Evolutionary conservation across 2,797 vertebrate species (phyloP), one percentile per base, ranked within the genome.

Genomic region (Lepilemur ruficaudatus): DNA sequence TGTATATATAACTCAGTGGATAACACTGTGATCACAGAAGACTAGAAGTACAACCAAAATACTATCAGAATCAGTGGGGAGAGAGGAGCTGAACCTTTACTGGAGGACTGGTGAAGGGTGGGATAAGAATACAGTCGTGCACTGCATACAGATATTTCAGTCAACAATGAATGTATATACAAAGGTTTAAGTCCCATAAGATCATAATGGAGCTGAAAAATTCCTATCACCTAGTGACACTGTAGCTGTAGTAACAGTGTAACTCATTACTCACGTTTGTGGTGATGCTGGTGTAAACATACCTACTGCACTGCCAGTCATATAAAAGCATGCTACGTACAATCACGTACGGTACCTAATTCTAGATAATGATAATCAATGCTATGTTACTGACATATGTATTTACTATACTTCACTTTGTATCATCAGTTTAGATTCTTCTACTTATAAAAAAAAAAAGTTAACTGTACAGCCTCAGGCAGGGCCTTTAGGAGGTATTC

Each of bases 101-200:
- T 43, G 5, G 4, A 5, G 22, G 4, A 18, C 1, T 32, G 14
- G 12, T 5, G 10, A 75, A 43, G 8, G 11, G 18, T 0, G 0
- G 35, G 15, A 35, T 28, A 25, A 23, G 7, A 28, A 43, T 1
- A 57, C 12, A 55, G 13, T 25, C 0, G 0, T 35, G n/a, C 14
- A 35, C 12, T 25, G 22, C 50, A 5, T 25, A n/a, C 13, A 7
- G 20, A 78, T 7, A 7, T 78, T 78, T 35, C n/a, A 11, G 48
- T 52, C 50, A 78, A 32, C 18, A 76, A 32, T 46, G 41, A 73
- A 28, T n/a, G 32, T 12, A 8, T n/a, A 52, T 35, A 76, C 11
- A 22, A 50, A n/a, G 32, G 17, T 23, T 18, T 65, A 52, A 35
- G 7, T 79, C 76, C n/a, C 12, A 3, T 15, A 25, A 25, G 22